Evolutionary conservation across 1,140 invertebrate genomes (phyloP).

Genomic region (Magallana ariakensis): DNA sequence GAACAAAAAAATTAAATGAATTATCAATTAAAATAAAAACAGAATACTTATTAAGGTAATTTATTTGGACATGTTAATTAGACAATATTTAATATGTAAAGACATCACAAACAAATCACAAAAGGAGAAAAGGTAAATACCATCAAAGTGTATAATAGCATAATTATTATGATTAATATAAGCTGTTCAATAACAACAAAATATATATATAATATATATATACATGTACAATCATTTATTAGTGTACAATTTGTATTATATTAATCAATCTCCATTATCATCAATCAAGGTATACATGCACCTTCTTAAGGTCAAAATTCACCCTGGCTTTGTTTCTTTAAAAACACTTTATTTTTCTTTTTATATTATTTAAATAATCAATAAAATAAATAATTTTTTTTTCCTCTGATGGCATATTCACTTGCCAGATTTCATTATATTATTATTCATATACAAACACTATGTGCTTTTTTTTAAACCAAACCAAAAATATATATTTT

Average conservation of each 20-base stretch:
- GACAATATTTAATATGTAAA: conserved; percentile 30
- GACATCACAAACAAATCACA: conserved; percentile 33
- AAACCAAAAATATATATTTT: no score
- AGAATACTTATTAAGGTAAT: not conserved
- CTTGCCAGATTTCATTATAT: no score
- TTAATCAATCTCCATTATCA: not conserved
- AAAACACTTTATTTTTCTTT: no score
- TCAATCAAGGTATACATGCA: not conserved
- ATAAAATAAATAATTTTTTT: no score
- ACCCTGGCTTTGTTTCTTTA: not conserved
- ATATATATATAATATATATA: not conserved
- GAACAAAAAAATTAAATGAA: no score
- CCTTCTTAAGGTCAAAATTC: not conserved
- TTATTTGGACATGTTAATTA: conserved; percentile 35
- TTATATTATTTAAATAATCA: no score
- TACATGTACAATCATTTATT: not conserved
- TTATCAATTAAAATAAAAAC: no score
- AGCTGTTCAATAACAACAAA: conserved; percentile 30
- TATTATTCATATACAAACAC: no score
- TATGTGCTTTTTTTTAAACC: no score
- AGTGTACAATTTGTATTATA: conserved; percentile 6
- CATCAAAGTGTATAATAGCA: not conserved
- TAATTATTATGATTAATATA: not conserved
- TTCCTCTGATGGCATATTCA: no score
- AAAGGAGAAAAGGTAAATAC: not conserved